A percentile compares a stretch with the other conserved stretches of the same genome.
These are phyloP conservation scores for Siderastrea siderea DNA, from an alignment of 92 coral and sea anemone genomes.

Conservation along the genomic window DNA sequence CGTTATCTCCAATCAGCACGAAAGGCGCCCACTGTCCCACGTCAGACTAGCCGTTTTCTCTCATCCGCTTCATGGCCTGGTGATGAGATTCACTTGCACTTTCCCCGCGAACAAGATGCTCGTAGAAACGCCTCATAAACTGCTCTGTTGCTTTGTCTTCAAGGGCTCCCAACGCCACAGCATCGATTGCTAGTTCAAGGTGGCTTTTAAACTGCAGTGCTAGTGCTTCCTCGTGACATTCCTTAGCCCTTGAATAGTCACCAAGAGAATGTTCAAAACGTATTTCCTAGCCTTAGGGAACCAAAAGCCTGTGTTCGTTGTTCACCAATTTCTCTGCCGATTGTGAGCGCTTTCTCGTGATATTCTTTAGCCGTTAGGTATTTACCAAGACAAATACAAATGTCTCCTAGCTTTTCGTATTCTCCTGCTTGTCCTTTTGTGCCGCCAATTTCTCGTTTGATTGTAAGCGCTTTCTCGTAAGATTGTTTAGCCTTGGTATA, in stretches of 20 bases:
- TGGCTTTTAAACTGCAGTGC: not conserved
- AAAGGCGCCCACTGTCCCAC: too few relatives aligned
- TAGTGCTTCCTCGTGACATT: not conserved
- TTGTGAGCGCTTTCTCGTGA: not conserved
- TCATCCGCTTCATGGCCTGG: too few relatives aligned
- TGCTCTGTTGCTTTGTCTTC: too few relatives aligned
- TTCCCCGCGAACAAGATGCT: too few relatives aligned
- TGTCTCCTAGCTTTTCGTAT: not conserved
- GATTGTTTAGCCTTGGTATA: not conserved
- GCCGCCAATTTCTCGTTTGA: not conserved
- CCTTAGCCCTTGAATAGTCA: constrained; percentile 14
- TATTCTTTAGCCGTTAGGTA: not conserved
- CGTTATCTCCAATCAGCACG: too few relatives aligned
- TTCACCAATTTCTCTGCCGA: constrained; percentile 20
- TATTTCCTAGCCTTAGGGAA: not conserved
- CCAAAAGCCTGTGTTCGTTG: not conserved
- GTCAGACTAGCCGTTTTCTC: too few relatives aligned
- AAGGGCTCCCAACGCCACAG: not conserved
- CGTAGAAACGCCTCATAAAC: too few relatives aligned
- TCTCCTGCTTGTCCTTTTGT: not conserved
- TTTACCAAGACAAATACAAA: not conserved
- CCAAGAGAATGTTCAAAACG: not conserved
- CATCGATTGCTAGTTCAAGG: not conserved
- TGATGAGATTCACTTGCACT: too few relatives aligned
- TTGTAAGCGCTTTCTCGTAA: not conserved